Evolutionary conservation across 1,140 invertebrate species (phyloP).

Genomic region (Ruditapes philippinarum): DNA sequence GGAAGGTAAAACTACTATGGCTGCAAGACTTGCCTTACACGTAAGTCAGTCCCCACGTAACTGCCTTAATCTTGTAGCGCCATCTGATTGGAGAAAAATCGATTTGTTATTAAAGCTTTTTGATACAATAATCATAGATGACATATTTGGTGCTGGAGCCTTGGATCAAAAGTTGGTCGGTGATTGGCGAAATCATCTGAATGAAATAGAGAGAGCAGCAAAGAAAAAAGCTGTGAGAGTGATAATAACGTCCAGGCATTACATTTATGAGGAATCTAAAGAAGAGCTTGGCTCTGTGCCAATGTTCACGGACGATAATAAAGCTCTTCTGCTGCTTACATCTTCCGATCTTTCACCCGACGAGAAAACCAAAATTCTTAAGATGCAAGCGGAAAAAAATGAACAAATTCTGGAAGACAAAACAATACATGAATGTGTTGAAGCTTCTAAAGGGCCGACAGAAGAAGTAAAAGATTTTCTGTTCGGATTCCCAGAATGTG

Average conservation of each 20-base stretch:
- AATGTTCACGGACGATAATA: not conserved
- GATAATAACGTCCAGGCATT: too few species aligned
- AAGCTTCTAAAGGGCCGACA: too few species aligned
- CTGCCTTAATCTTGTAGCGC: not conserved
- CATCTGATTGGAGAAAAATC: conserved; percentile 8
- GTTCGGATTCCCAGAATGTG: conserved; percentile 55
- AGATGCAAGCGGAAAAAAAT: conserved; percentile 9
- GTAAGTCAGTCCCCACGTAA: too few species aligned
- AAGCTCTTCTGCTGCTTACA: not conserved
- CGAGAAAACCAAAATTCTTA: conserved; percentile 16
- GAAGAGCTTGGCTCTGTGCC: not conserved
- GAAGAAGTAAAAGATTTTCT: conserved; percentile 3
- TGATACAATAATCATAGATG: conserved; percentile 49
- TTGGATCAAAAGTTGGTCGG: conserved; percentile 41
- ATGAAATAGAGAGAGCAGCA: conserved; percentile 24
- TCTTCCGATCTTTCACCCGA: not conserved
- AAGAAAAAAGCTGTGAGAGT: not conserved
- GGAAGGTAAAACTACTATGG: too few species aligned
- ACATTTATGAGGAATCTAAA: conserved; percentile 37
- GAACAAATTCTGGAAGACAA: not conserved
- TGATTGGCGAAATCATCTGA: not conserved
- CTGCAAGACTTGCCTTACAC: too few species aligned
- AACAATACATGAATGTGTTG: too few species aligned
- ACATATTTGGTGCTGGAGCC: conserved; percentile 48
- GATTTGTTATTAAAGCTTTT: too few species aligned